phyloP scores from a whole-genome alignment of 2,797 vertebrate species.

The Pseudomugil gertrudae region DNA sequence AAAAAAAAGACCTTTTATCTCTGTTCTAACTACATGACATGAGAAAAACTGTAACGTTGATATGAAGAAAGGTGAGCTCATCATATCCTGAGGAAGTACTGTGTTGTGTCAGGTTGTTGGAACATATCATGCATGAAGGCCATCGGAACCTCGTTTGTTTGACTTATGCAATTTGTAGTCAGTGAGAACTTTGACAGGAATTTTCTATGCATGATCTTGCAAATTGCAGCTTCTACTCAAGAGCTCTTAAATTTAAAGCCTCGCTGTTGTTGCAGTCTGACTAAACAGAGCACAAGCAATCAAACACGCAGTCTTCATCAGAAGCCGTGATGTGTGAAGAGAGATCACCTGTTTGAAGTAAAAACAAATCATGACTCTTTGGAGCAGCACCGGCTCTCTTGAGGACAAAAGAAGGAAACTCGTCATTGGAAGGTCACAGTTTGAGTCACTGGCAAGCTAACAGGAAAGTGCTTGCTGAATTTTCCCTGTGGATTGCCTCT shows the following conservation, averaged over 20 bases:
- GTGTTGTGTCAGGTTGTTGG: not conserved
- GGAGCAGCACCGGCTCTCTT: constrained; percentile 40
- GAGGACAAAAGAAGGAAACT: constrained; percentile 26
- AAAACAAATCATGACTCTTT: constrained; percentile 31
- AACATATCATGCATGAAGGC: constrained; percentile 1
- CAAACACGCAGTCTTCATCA: constrained; percentile 19
- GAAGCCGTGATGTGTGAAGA: constrained; percentile 14
- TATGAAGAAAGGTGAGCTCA: constrained; percentile 1
- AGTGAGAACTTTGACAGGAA: constrained; percentile 2
- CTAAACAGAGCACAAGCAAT: constrained; percentile 27
- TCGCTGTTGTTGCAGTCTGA: constrained; percentile 11
- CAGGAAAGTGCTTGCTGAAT: not conserved
- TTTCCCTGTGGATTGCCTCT: not conserved
- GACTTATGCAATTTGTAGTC: constrained; percentile 12
- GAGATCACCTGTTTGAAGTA: constrained; percentile 19
- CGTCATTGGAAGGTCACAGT: constrained; percentile 40
- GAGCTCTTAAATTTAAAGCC: constrained; percentile 7
- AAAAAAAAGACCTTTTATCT: not conserved
- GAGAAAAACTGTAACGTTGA: not conserved
- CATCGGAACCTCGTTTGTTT: constrained; percentile 18
- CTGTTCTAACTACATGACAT: not conserved
- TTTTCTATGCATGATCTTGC: constrained; percentile 4
- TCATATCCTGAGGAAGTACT: constrained; percentile 14
- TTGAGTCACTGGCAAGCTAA: constrained; percentile 8
- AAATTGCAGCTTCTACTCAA: constrained; percentile 10